Base-by-base conservation (phyloP, 2,888 invertebrate species). In the Aproaerema taeniolella region DNA sequence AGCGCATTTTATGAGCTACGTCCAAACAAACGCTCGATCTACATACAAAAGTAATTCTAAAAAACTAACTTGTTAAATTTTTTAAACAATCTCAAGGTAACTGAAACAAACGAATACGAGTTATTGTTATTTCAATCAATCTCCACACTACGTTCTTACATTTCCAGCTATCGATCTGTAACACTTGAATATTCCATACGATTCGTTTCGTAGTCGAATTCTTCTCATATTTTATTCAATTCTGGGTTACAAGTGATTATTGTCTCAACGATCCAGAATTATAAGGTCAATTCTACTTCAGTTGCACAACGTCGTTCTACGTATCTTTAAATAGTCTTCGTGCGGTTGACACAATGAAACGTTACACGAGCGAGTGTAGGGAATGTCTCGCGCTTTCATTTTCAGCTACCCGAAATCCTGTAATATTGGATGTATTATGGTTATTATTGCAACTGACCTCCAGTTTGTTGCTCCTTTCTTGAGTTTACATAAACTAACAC, bases 1-100 rank as follows among this genome's bases (percentile, higher is more conserved):
- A 58, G 53, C 33, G 9, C 11, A 6, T 24, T 24, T 6, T 20
- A 6, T 20, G 20, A 20, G n/a, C n/a, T n/a, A n/a, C n/a, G n/a
- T n/a, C n/a, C n/a, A n/a, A n/a, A 20, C 7, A 25, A 12, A 34
- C 24, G 13, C 24, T 33, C 24, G 16, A 8, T 10, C 20, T 6
- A 20, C 20, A 20, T 7, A 7, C 20, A 20, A 20, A 6, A 20
- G 6, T 26, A 26, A 26, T 26, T 16, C 13, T n/a, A 26, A 26
- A 34, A 34, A 28, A 14, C 11, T 14, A 16, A 35, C 15, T 35
- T n/a, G 29, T 12, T 8, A 12, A 10, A 36, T 29, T 36, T 17
- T 36, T 28, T 17, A 36, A 35, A 36, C 17, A 11, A 8, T 26
- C 26, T 25, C 32, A 39, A 32, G 38, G 38, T 33, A 24, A 14